Percentiles rank a stretch among this genome's conserved stretches.
Evolutionary conservation across 2,113 vertebrate genomes (phyloP).

Genomic region (Sphaerodactylus townsendi): DNA sequence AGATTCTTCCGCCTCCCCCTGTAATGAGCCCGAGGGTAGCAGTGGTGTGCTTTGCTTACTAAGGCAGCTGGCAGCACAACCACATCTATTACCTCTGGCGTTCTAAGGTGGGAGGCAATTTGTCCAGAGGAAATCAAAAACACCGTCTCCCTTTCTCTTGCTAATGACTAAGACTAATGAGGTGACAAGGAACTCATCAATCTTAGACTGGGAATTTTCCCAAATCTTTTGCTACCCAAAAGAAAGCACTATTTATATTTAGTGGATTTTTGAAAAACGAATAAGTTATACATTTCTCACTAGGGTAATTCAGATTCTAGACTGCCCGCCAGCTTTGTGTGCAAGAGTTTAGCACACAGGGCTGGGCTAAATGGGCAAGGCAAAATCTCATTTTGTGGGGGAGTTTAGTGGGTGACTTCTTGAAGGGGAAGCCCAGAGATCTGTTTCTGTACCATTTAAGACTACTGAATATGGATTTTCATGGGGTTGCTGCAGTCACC

Average conservation of each 20-base stretch:
- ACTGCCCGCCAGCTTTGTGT: neutral
- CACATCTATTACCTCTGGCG: neutral
- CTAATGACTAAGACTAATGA: conserved; percentile 9
- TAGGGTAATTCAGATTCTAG: neutral
- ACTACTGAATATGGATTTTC: too few species aligned
- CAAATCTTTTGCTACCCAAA: neutral
- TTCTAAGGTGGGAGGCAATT: neutral
- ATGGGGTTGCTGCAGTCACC: too few species aligned
- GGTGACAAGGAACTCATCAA: neutral
- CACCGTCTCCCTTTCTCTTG: neutral
- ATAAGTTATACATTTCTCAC: neutral
- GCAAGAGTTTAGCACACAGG: neutral
- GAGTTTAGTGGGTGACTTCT: too few species aligned
- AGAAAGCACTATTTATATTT: neutral
- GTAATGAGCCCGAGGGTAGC: neutral
- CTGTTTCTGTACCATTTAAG: too few species aligned
- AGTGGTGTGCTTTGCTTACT: neutral
- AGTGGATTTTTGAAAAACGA: neutral
- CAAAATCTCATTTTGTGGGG: too few species aligned
- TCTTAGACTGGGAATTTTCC: neutral
- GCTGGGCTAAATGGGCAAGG: too few species aligned
- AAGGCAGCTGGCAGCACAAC: neutral
- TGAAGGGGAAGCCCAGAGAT: too few species aligned
- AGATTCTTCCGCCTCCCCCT: too few species aligned
- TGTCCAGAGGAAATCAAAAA: neutral